Evolutionary conservation across 2,888 invertebrate genomes (phyloP).

Genomic region (Arge pagana): DNA sequence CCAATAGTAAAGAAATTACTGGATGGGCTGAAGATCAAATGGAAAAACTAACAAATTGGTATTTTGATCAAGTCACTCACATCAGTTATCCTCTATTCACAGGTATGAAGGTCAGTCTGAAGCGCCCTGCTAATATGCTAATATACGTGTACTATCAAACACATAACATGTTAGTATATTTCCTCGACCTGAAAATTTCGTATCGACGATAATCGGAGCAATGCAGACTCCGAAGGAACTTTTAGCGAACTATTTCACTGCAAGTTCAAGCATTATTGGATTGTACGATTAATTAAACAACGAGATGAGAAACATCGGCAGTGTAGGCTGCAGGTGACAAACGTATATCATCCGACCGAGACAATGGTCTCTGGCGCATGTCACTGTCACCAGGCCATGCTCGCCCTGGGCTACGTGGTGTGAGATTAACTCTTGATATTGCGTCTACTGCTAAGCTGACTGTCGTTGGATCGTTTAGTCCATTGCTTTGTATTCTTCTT

Average conservation of each 20-base stretch:
- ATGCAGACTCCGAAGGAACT: background rate
- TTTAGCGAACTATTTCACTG: background rate
- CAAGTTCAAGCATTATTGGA: background rate
- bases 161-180: too few species aligned
- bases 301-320: conserved; percentile 79
- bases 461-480: conserved; percentile 78
- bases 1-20: too few species aligned
- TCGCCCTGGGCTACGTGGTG: conserved; percentile 65
- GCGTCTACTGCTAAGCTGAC: conserved; percentile 81
- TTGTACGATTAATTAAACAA: conserved; percentile 67
- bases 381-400: conserved; percentile 71
- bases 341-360: conserved; percentile 54
- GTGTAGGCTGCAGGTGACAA: conserved; percentile 75
- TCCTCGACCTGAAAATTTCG: too few species aligned
- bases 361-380: conserved; percentile 67
- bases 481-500: conserved; percentile 78
- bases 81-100: too few species aligned
- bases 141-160: too few species aligned
- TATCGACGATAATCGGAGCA: background rate
- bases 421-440: conserved; percentile 48
- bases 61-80: too few species aligned
- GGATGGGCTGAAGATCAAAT: too few species aligned
- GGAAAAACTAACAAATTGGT: too few species aligned
- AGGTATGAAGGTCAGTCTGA: too few species aligned
- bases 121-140: too few species aligned